Evolutionary conservation across 35 echinoderm and acorn worm genomes (phyloP).

Genomic region (Lytechinus variegatus): DNA sequence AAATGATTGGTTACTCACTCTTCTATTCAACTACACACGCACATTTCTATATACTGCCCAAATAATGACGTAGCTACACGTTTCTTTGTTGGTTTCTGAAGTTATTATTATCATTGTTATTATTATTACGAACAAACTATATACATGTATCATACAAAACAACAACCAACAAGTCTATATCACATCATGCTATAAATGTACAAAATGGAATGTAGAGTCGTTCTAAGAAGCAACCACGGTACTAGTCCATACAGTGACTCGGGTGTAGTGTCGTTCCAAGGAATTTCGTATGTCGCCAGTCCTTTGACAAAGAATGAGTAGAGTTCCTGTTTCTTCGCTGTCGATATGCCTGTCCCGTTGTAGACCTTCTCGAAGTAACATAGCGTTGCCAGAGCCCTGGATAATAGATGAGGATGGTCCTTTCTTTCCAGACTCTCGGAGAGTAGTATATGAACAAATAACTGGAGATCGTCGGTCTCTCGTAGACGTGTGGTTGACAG

Average conservation of each 20-base stretch:
- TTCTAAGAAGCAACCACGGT: neutral
- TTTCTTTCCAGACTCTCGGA: neutral
- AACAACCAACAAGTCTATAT: neutral
- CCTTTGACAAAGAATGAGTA: neutral
- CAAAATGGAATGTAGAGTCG: neutral
- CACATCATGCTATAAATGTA: neutral
- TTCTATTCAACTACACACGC: neutral
- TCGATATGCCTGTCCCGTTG: neutral
- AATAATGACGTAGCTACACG: neutral
- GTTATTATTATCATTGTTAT: no score
- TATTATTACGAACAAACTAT: neutral
- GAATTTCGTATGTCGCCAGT: neutral
- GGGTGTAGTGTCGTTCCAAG: neutral
- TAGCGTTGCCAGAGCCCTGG: neutral
- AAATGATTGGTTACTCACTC: neutral
- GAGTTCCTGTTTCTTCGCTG: neutral
- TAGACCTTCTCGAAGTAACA: neutral
- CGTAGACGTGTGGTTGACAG: neutral
- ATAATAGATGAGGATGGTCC: neutral
- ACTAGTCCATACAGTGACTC: neutral
- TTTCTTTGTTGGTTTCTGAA: neutral
- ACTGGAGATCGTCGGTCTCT: neutral
- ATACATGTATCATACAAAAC: neutral
- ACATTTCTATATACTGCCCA: neutral
- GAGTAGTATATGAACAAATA: neutral